Evolutionary conservation across 2,888 invertebrate genomes (phyloP).

Genomic region (Agonum fuliginosum): DNA sequence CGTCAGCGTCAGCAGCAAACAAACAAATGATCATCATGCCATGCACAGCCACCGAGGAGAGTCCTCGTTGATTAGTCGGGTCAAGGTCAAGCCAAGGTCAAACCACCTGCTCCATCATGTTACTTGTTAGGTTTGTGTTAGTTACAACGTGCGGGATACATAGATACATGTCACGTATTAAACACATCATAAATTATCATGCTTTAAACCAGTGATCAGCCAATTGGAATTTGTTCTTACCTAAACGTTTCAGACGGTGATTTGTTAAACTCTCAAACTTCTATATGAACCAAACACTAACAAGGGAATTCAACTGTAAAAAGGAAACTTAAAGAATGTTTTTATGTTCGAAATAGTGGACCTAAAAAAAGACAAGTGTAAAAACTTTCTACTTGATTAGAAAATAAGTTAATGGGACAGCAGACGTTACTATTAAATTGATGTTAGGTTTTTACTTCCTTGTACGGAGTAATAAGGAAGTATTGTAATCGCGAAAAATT

Average conservation of each 20-base stretch:
- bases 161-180: conserved; percentile 57
- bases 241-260: not conserved
- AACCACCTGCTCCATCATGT: conserved; percentile 26
- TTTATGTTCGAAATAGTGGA: too few species aligned
- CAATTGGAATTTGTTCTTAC: conserved; percentile 22
- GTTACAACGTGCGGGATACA: conserved; percentile 51
- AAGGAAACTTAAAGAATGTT: not conserved
- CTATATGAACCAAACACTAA: not conserved
- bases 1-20: conserved; percentile 1
- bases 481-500: too few species aligned
- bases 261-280: too few species aligned
- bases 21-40: conserved; percentile 15
- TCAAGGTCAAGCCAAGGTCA: conserved; percentile 55
- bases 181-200: conserved; percentile 21
- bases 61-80: conserved; percentile 33
- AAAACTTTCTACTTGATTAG: conserved; percentile 27
- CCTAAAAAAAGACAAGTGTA: conserved; percentile 10
- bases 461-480: too few species aligned
- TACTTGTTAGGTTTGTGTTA: conserved; percentile 30
- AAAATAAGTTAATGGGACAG: conserved; percentile 20
- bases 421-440: conserved; percentile 8
- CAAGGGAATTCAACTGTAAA: not conserved
- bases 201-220: conserved; percentile 3
- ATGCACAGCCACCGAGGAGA: conserved; percentile 36
- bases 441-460: not conserved